phyloP scores from a whole-genome alignment of 2,797 vertebrate genomes.

The Acipenser oxyrinchus region DNA sequence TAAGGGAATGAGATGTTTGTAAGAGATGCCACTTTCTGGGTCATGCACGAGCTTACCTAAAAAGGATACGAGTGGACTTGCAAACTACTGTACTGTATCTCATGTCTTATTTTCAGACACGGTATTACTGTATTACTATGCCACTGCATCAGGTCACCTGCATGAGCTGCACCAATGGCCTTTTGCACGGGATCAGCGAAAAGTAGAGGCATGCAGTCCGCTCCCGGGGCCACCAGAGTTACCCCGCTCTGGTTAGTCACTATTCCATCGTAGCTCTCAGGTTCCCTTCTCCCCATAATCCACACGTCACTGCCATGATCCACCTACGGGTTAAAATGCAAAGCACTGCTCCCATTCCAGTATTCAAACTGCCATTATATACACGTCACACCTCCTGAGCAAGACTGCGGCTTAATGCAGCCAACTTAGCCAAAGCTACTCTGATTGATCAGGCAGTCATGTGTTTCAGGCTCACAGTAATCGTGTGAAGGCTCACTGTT shows the following conservation, averaged over 20 bases:
- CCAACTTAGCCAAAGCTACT: not conserved
- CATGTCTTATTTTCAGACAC: no score
- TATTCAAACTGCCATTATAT: no score
- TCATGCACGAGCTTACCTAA: no score
- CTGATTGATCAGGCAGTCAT: not conserved
- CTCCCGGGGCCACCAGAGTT: constrained; percentile 78
- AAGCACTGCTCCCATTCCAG: no score
- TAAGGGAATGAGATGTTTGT: no score
- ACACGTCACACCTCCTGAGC: no score
- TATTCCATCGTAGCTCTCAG: constrained; percentile 75
- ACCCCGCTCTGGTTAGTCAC: constrained; percentile 67
- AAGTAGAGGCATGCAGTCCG: constrained; percentile 85
- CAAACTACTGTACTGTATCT: no score
- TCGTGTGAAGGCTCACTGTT: no score
- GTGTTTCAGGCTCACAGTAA: no score
- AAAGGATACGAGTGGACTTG: no score
- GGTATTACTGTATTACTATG: no score
- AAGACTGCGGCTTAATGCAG: not conserved
- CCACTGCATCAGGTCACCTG: constrained; percentile 55
- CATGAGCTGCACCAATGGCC: constrained; percentile 80
- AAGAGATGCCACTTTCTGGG: no score
- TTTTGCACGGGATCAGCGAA: constrained; percentile 78
- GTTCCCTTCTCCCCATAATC: constrained; percentile 69
- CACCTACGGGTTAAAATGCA: constrained; percentile 48
- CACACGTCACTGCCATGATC: constrained; percentile 72